Conservation (phyloP, 2,113 vertebrate species). For the Passerina amoena region DNA sequence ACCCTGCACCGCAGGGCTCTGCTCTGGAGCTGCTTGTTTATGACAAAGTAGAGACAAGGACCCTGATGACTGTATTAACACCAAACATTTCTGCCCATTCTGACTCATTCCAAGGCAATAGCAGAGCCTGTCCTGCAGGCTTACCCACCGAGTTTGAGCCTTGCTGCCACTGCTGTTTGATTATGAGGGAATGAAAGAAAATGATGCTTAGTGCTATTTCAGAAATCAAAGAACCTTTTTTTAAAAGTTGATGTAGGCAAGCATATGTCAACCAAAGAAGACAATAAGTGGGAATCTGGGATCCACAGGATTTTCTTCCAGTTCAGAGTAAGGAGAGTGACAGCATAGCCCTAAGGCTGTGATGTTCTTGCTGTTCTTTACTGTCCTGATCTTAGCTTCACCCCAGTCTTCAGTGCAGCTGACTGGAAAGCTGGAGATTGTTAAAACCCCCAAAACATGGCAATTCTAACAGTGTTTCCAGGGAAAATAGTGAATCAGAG, state of each 20-base stretch:
- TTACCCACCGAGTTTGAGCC: background rate
- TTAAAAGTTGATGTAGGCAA: background rate
- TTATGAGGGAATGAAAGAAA: background rate
- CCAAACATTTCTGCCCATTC: background rate
- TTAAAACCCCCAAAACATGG: background rate
- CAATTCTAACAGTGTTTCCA: background rate
- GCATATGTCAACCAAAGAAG: background rate
- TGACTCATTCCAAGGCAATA: background rate
- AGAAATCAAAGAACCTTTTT: background rate
- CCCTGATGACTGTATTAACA: background rate
- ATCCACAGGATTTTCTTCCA: background rate
- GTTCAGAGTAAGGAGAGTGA: background rate
- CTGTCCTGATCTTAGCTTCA: background rate
- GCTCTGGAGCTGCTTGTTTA: background rate
- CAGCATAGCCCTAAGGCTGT: background rate
- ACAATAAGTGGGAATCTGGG: background rate
- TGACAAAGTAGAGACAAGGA: background rate
- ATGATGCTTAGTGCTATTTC: background rate
- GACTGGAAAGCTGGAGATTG: background rate
- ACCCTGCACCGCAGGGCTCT: accelerated
- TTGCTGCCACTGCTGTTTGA: background rate
- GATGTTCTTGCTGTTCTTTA: background rate
- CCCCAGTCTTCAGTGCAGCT: background rate
- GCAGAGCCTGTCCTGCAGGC: background rate
- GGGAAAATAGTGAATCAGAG: background rate